phyloP scores from a whole-genome alignment of 2,113 vertebrate species.

The Pelvicachromis taeniatus region DNA sequence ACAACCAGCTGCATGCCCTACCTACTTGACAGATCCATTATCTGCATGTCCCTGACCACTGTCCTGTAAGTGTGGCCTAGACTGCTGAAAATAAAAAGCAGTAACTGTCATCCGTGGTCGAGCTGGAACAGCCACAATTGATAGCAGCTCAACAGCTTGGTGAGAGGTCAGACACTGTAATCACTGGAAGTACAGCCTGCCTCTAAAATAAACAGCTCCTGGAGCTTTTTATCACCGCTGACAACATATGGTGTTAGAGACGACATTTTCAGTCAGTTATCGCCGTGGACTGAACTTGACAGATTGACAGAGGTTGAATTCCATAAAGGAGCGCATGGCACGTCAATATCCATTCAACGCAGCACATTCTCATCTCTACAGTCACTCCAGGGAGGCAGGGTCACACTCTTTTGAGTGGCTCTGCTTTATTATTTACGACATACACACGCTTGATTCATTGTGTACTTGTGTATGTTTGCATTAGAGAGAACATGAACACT shows the following conservation, averaged over 20 bases:
- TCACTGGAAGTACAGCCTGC: slow-evolving; percentile 28
- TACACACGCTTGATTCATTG: background rate
- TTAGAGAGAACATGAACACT: background rate
- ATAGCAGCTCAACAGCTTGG: slow-evolving; percentile 40
- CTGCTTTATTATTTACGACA: background rate
- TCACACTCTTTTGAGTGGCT: background rate
- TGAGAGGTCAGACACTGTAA: slow-evolving; percentile 51
- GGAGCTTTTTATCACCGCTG: slow-evolving; percentile 8
- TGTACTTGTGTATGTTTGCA: background rate
- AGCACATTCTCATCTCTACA: background rate
- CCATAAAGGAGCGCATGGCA: background rate
- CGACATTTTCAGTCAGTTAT: background rate
- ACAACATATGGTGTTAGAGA: slow-evolving; percentile 6
- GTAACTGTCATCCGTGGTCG: slow-evolving; percentile 14
- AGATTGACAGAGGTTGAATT: slow-evolving; percentile 6
- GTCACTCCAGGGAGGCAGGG: background rate
- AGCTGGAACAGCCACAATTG: slow-evolving; percentile 41
- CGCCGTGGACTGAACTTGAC: background rate
- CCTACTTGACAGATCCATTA: slow-evolving; percentile 44
- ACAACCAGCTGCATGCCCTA: slow-evolving; percentile 1
- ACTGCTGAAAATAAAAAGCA: slow-evolving; percentile 30
- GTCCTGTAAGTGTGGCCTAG: slow-evolving; percentile 17
- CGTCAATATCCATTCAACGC: background rate
- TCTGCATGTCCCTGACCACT: slow-evolving; percentile 37
- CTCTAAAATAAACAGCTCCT: slow-evolving; percentile 48